Base-by-base conservation (phyloP, 2,888 invertebrate genomes). In the Drosophila kambysellisi region DNA sequence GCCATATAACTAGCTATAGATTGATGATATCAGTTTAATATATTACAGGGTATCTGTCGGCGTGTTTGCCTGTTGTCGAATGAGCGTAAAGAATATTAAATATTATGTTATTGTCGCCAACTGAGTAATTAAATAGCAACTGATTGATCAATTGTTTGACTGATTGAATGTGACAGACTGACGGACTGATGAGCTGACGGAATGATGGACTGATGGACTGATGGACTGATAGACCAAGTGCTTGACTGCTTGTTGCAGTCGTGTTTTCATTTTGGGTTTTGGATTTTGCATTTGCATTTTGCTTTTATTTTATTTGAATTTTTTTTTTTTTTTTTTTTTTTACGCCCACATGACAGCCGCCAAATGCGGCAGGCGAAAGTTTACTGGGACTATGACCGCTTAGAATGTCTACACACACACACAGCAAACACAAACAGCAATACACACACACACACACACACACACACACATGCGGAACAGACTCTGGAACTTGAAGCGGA, bases 351-450 rank as follows among this genome's bases (percentile, higher is more conserved):
- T 73, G 59, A 73, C 66, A 73, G 74, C 67, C 81, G 62, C 68
- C 70, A 77, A 80, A 80, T 79, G 79, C 72, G 79, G 68, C 85
- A 80, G 88, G 89, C 89, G 89, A 89, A 88, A 88, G 88, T 88
- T 88, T 88, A 88, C 89, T 88, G 89, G 88, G 89, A 89, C 88
- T 88, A 89, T 88, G 89, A 88, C 88, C 88, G 89, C 82, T 88
- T 88, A 89, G 86, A 88, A 88, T 85, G 89, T 84, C 89, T 89
- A 84, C 86, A 82, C 77, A 76, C 62, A 63, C 41, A 64, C 59
- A 50, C 35, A 51, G 81, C 77, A 76, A 59, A 63, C 41, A 64
- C 59, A 50, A 30, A 51, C 63, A 59, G 64, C 64, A 61, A 52
- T 48, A 51, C 50, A 54, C 50, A 50, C 61, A 70, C 68, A 70